Evolutionary conservation across 2,113 vertebrate genomes (phyloP).

Genomic region (Emydocephalus ijimae): DNA sequence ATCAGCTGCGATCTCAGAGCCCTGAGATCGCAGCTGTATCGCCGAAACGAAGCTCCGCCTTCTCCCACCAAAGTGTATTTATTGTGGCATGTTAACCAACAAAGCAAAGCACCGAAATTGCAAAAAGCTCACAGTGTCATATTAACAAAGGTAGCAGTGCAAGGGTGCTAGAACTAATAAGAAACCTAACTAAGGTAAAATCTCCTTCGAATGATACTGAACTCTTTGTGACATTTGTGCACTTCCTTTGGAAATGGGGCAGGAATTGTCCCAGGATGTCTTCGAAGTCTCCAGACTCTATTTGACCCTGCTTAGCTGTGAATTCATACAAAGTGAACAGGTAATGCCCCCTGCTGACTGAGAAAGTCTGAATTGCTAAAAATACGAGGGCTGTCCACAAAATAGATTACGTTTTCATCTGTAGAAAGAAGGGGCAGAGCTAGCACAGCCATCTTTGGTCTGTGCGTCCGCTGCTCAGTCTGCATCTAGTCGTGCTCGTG

Average conservation of each 20-base stretch:
- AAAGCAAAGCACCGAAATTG: background rate
- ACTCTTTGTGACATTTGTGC: background rate
- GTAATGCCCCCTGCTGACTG: background rate
- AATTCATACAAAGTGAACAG: background rate
- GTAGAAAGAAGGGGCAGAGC: too few species aligned
- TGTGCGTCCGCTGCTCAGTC: too few species aligned
- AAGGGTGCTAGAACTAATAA: background rate
- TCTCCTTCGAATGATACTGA: background rate
- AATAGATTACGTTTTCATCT: too few species aligned
- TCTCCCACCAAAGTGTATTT: background rate
- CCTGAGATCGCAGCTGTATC: too few species aligned
- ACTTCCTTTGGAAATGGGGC: background rate
- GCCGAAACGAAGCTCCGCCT: too few species aligned
- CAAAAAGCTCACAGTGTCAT: background rate
- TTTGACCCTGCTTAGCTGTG: background rate
- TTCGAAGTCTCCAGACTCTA: background rate
- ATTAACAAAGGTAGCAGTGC: background rate
- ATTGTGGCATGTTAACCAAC: background rate
- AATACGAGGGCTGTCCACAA: background rate
- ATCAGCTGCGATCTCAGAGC: too few species aligned
- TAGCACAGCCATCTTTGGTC: too few species aligned
- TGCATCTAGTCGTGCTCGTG: too few species aligned
- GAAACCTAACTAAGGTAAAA: background rate
- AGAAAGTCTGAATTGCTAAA: background rate
- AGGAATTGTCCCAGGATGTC: background rate